These are phyloP conservation scores for Scelioninae gen. 2 DNA, from an alignment of 2,888 invertebrate genomes.

Conservation along the genomic window DNA sequence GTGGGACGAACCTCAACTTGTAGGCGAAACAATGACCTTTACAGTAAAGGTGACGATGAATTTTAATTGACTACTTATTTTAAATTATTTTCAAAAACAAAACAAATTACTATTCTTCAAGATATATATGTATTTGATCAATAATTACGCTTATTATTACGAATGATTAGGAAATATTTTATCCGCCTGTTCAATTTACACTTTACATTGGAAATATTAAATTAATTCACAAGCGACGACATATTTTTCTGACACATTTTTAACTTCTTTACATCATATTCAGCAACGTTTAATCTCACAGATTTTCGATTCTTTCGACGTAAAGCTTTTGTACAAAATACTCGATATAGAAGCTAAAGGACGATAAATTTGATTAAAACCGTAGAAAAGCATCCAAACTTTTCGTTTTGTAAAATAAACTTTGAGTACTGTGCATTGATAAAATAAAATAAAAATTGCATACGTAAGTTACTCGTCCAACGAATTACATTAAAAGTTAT, in stretches of 20 bases:
- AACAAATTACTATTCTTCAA: too few relatives aligned
- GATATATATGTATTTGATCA: too few relatives aligned
- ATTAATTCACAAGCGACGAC: not conserved
- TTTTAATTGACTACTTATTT: not conserved
- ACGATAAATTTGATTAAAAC: slow-evolving; percentile 22
- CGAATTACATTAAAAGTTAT: too few relatives aligned
- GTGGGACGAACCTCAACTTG: slow-evolving; percentile 92
- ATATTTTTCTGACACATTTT: slow-evolving; percentile 32
- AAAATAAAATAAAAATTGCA: too few relatives aligned
- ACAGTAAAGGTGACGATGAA: slow-evolving; percentile 84
- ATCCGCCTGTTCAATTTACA: slow-evolving; percentile 7
- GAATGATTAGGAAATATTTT: too few relatives aligned
- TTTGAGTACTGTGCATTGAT: too few relatives aligned
- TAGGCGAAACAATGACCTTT: slow-evolving; percentile 94
- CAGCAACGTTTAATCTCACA: slow-evolving; percentile 37
- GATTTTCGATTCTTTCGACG: slow-evolving; percentile 40
- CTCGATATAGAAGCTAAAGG: slow-evolving; percentile 16
- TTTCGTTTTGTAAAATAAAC: not conserved
- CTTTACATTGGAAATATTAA: slow-evolving; percentile 9
- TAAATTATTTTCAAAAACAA: too few relatives aligned
- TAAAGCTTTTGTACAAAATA: slow-evolving; percentile 27
- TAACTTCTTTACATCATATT: slow-evolving; percentile 29
- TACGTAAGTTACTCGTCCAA: too few relatives aligned
- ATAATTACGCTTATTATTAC: too few relatives aligned
- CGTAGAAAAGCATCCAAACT: not conserved